Evolutionary conservation across 2,797 vertebrate species (phyloP), one percentile per base, ranked within the genome.

Genomic region (Sorex maritimensis): DNA sequence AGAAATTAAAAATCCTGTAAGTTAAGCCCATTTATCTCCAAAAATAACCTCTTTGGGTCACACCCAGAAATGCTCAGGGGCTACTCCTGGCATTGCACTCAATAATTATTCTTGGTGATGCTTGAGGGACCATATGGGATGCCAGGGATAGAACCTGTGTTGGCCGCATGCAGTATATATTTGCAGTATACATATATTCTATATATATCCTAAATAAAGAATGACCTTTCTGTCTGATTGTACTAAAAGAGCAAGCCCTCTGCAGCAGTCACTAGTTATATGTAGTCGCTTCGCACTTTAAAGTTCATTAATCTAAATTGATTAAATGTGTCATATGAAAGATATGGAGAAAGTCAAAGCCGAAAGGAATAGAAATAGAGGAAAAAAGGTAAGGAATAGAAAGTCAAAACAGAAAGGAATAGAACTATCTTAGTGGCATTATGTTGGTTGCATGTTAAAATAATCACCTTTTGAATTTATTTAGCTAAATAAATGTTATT

Each of bases 401-500:
- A 69, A 34, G 34, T 34, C 34, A 34, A 34, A 34, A 58, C 13
- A 58, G 12, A 58, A 58, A 4, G 19, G 55, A 21, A 14, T 21
- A 14, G 13, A 79, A 69, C 19, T 80, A 55, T 68, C 5, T 91
- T 52, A 34, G 6, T 69, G 13, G 6, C 6, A 61, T 88, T 78
- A n/a, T 12, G 77, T 69, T 82, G 30, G 28, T 78, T 90, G 38
- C 21, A 41, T 74, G 4, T 67, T 95, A 80, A 87, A 87, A 92
- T 83, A 15, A 84, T 65, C 6, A 46, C 28, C 65, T 92, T 87
- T 85, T 61, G n/a, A 7, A 73, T 74, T 83, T 58, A 61, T 3
- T 84, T 30, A 19, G 7, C 63, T 86, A 81, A 24, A 49, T 87
- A 85, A 88, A 79, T 44, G 8, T 72, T 73, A 67, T 85, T 75